Evolutionary conservation across 1,140 invertebrate species (phyloP).

Genomic region (Saccostrea echinata): DNA sequence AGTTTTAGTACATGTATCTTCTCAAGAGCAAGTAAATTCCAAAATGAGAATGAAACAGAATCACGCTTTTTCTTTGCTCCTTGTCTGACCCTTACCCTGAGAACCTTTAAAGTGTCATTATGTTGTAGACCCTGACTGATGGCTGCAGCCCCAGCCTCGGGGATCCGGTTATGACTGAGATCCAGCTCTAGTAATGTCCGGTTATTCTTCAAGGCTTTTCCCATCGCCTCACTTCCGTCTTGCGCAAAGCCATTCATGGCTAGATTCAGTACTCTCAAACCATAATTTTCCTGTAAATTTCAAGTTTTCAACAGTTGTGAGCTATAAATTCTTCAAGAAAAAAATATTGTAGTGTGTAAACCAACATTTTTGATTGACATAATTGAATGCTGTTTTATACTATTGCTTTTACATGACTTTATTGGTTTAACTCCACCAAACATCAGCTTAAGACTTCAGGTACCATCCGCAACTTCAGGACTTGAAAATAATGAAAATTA

Average conservation of each 20-base stretch:
- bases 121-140: constrained; percentile 70
- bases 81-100: constrained; percentile 63
- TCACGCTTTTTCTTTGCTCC: no score
- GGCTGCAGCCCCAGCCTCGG: constrained; percentile 63
- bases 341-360: no score
- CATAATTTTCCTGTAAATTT: constrained; percentile 71
- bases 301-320: background rate
- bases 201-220: constrained; percentile 73
- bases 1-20: no score
- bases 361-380: no score
- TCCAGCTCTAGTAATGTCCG: constrained; percentile 70
- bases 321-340: no score
- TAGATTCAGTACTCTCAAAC: constrained; percentile 70
- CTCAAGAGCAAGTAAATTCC: no score
- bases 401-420: no score
- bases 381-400: no score
- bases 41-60: no score
- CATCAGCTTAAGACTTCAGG: no score
- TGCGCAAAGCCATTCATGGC: constrained; percentile 73
- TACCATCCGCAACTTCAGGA: no score
- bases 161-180: constrained; percentile 72
- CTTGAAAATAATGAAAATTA: constrained; percentile 2
- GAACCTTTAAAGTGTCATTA: constrained; percentile 68
- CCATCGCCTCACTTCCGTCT: constrained; percentile 69
- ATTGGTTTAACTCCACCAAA: no score